A percentile compares a stretch with the other conserved stretches of the same genome.
These are phyloP conservation scores for Cyanoderma ruficeps DNA, from an alignment of 2,113 vertebrate species.

Conservation along the genomic window DNA sequence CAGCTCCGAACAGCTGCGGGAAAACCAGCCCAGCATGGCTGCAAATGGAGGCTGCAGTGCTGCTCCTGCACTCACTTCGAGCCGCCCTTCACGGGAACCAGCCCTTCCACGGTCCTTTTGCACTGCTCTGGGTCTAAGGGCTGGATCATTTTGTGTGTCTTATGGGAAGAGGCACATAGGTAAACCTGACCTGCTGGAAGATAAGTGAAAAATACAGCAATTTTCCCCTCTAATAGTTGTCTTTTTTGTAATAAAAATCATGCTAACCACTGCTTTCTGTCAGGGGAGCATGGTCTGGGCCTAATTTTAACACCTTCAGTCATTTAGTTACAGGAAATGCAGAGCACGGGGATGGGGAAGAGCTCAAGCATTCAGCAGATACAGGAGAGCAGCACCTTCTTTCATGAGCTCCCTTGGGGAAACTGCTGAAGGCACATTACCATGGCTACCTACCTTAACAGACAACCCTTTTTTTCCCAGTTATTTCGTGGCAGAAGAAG, in stretches of 20 bases:
- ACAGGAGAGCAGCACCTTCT: neutral
- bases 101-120: neutral
- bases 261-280: neutral
- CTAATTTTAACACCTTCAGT: neutral
- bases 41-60: neutral
- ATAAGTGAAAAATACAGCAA: neutral
- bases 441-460: neutral
- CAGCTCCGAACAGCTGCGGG: neutral
- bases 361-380: neutral
- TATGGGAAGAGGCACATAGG: neutral
- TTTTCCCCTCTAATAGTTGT: neutral
- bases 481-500: neutral
- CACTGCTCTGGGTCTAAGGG: neutral
- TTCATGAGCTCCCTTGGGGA: neutral
- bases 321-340: neutral
- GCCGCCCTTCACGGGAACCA: neutral
- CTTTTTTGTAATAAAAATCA: neutral
- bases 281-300: neutral
- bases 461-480: neutral
- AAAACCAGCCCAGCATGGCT: rapidly evolving
- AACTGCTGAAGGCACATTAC: neutral
- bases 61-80: rapidly evolving
- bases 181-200: neutral
- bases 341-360: neutral
- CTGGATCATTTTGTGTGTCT: neutral